Base-by-base conservation (phyloP, 2,888 invertebrate genomes). In the Pterostichus madidus region DNA sequence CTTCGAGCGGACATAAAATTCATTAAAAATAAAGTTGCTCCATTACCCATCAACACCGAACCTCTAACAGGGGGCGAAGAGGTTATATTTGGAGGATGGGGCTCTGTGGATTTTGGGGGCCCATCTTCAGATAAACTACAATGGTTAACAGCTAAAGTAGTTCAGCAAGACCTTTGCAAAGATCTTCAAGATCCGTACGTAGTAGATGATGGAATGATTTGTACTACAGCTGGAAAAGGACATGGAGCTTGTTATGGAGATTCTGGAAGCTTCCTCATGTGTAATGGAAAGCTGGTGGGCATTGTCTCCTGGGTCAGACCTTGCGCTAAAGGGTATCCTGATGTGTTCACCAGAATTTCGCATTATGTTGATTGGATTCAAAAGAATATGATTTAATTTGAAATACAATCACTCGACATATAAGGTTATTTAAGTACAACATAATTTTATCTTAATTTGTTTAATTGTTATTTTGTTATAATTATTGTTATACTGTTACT, bases 191-290 rank as follows among this genome's bases (percentile, higher is more conserved):
- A 15, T 6, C 53, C 53, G 2, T 17, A 5, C 8, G 6, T 15
- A 4, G 75, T 75, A 4, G 13, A 6, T 11, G 15, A 73, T 35
- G 56, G 59, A 5, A 82, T 82, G 82, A 61, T 84, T n/a, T 84
- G 84, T 52, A 73, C 81, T 35, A 56, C 56, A 11, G 39, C 59
- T 13, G 64, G 71, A 5, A 77, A 73, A 7, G 79, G 79, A 8
- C 61, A 78, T n/a, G 84, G 79, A n/a, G 76, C 84, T 31, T 84
- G 84, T 56, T 82, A 84, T 24, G 84, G 78, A 15, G 78, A 78
- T 24, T 78, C 78, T 35, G 78, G 78, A 39, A 56, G 78, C 17
- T 56, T 56, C 15, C 10, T 78, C 10, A 11, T 59, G n/a, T 7
- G 6, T 3, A 59, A 78, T 15, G 78, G 78, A 2, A 78, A 78